A percentile compares a stretch with the other conserved stretches of the same genome.
These are phyloP conservation scores for Nothoprocta perdicaria DNA, from an alignment of 2,113 vertebrate species.

Conservation along the genomic window DNA sequence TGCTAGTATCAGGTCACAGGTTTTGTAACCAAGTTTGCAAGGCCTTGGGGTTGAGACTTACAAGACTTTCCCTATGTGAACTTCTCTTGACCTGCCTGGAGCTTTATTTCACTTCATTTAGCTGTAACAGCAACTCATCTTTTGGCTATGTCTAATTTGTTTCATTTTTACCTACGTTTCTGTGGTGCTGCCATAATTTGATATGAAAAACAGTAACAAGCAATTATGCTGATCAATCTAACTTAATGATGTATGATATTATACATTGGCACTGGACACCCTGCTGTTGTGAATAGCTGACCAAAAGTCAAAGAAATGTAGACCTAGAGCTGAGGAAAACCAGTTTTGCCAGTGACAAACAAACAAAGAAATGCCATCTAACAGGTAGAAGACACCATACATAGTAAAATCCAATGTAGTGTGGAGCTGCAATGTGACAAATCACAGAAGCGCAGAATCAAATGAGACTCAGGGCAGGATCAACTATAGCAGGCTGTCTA, in stretches of 20 bases:
- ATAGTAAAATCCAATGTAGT: background rate
- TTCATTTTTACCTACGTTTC: background rate
- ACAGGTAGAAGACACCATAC: background rate
- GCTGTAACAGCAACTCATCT: background rate
- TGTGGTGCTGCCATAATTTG: background rate
- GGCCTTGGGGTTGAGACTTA: background rate
- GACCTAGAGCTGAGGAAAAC: background rate
- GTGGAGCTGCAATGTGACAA: background rate
- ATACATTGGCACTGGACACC: background rate
- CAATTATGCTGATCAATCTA: background rate
- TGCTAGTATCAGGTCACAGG: background rate
- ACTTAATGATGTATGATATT: background rate
- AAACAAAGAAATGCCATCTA: background rate
- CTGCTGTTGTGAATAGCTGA: background rate
- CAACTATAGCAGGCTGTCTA: background rate
- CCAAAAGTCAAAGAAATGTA: background rate
- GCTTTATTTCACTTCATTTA: background rate
- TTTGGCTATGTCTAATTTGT: background rate
- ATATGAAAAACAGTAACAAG: background rate
- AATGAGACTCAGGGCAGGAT: background rate
- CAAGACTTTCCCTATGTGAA: background rate
- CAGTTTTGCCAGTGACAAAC: background rate
- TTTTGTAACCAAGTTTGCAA: background rate
- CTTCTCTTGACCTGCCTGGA: background rate
- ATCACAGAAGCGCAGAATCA: background rate